A percentile compares a stretch with the other conserved stretches of the same genome.
Conservation (phyloP, 2,113 vertebrate genomes). For the Synodontis membranacea region DNA sequence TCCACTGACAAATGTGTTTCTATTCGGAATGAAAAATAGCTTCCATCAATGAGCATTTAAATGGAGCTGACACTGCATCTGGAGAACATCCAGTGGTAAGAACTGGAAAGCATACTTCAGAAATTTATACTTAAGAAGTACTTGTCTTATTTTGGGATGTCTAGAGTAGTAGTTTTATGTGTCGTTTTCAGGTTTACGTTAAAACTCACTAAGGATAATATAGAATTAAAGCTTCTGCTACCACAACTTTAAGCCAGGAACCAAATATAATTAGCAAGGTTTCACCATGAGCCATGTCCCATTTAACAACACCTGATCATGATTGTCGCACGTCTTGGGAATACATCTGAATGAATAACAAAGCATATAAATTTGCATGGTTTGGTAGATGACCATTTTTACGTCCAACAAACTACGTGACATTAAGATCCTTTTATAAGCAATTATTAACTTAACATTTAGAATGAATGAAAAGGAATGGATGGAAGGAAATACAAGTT, state of each 20-base stretch:
- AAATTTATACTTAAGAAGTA: no score
- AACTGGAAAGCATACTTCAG: conserved; percentile 6
- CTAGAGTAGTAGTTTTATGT: neutral
- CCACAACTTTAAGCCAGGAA: neutral
- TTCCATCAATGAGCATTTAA: neutral
- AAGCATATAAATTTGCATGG: neutral
- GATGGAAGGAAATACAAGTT: neutral
- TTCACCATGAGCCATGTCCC: neutral
- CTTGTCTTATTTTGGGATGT: no score
- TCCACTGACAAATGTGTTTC: neutral
- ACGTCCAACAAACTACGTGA: neutral
- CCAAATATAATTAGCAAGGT: neutral
- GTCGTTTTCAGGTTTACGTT: neutral
- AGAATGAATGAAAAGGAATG: neutral
- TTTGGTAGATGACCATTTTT: neutral
- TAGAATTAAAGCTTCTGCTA: neutral
- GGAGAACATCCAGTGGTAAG: neutral
- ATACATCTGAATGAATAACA: neutral
- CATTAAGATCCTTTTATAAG: neutral
- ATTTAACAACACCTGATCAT: neutral
- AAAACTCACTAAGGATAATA: neutral
- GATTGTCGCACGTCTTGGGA: neutral
- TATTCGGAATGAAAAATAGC: neutral
- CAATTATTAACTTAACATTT: neutral
- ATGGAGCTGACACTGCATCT: neutral